These are phyloP conservation scores for Chromis chromis DNA, from an alignment of 2,797 vertebrate species.

Conservation along the genomic window DNA sequence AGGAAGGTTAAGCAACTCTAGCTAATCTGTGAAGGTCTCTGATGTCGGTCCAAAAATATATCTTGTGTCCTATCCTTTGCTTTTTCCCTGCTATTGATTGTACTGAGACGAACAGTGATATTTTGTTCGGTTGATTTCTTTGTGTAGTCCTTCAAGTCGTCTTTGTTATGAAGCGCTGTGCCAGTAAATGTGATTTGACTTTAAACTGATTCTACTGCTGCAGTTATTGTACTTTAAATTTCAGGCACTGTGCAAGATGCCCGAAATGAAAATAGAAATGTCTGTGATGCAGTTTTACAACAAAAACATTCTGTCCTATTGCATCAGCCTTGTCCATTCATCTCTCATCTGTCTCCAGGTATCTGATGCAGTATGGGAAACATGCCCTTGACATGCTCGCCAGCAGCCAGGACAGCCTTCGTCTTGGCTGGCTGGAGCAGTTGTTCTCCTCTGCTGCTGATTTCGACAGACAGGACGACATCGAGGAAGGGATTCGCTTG, in stretches of 20 bases:
- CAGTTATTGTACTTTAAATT: constrained; percentile 20
- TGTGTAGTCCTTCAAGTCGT: constrained; percentile 19
- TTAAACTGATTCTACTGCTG: constrained; percentile 15
- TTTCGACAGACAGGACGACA: constrained; percentile 57
- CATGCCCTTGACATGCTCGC: constrained; percentile 94
- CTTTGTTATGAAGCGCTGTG: constrained; percentile 8
- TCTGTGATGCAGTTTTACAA: neutral
- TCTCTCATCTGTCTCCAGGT: constrained; percentile 60
- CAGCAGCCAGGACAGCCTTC: constrained; percentile 93
- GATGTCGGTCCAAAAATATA: neutral
- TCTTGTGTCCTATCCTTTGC: neutral
- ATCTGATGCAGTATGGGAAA: constrained; percentile 88
- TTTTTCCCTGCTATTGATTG: constrained; percentile 21
- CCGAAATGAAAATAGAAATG: constrained; percentile 15
- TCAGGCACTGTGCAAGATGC: neutral
- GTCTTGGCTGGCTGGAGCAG: constrained; percentile 92
- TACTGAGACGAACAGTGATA: constrained; percentile 3
- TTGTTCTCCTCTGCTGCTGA: constrained; percentile 88
- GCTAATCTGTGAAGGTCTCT: neutral
- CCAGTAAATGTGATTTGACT: constrained; percentile 14
- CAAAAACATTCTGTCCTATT: neutral
- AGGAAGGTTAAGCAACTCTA: constrained; percentile 11
- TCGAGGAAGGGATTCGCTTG: constrained; percentile 84
- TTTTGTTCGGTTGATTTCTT: constrained; percentile 3
- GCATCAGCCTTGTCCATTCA: neutral